phyloP scores from a whole-genome alignment of 1,140 invertebrate species.

The Charaxes varanes region DNA sequence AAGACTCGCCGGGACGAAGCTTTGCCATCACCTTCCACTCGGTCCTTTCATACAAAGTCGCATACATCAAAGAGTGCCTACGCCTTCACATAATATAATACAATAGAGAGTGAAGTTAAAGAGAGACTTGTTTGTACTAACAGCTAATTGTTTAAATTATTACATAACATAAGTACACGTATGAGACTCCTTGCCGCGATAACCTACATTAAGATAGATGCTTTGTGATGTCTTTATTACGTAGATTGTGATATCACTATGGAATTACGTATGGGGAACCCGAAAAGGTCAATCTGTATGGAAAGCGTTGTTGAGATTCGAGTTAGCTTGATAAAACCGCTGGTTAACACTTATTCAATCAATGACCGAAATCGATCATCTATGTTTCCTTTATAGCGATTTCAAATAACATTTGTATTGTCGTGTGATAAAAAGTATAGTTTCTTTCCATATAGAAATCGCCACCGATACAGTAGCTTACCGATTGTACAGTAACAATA shows the following conservation, averaged over 20 bases:
- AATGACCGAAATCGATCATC: too few species aligned
- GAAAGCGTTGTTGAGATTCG: too few species aligned
- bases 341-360: too few species aligned
- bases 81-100: conserved; percentile 45
- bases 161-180: conserved; percentile 55
- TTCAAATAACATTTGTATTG: too few species aligned
- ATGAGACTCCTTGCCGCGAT: conserved; percentile 56
- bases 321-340: too few species aligned
- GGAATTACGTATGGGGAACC: conserved; percentile 26
- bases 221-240: conserved; percentile 57
- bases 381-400: too few species aligned
- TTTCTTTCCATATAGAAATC: too few species aligned
- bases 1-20: too few species aligned
- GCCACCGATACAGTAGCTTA: too few species aligned
- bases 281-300: conserved; percentile 9
- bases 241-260: conserved; percentile 41
- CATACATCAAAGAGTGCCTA: conserved; percentile 26
- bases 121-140: conserved; percentile 68
- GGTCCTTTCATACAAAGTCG: conserved; percentile 34
- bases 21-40: conserved; percentile 42
- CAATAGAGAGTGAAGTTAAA: conserved; percentile 69
- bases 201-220: conserved; percentile 38
- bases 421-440: too few species aligned
- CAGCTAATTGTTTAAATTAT: conserved; percentile 18
- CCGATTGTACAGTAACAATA: too few species aligned